Conservation (phyloP, 2,113 vertebrate genomes). For the Gopherus evgoodei region DNA sequence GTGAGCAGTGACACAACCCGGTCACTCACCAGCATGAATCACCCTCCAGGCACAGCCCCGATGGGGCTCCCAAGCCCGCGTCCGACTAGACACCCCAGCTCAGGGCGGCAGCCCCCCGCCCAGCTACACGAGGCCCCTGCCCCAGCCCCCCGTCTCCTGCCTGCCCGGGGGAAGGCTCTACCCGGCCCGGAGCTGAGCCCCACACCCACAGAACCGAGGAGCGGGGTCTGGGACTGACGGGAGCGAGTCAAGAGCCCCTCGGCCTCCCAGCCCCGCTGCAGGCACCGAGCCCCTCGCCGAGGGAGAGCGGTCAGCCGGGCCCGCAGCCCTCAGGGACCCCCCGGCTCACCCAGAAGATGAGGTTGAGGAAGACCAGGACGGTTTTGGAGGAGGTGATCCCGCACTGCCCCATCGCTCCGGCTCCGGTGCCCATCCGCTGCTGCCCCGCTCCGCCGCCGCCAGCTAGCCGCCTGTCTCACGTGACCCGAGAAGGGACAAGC, state of each 20-base stretch:
- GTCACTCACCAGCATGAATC: not conserved
- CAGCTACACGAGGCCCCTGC: too few relatives aligned
- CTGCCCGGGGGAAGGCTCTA: not conserved
- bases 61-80: fast-evolving
- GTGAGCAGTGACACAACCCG: not conserved
- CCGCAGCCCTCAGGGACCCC: conserved; percentile 30
- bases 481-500: not conserved
- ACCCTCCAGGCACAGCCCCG: too few relatives aligned
- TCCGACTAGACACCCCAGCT: fast-evolving
- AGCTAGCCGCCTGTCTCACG: conserved; percentile 30
- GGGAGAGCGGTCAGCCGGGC: not conserved
- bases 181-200: not conserved
- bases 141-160: not conserved
- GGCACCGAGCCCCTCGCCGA: not conserved
- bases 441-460: not conserved
- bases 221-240: not conserved
- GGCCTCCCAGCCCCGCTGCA: not conserved
- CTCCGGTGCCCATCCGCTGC: conserved; percentile 33
- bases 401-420: conserved; percentile 86
- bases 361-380: conserved; percentile 96
- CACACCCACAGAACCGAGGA: not conserved
- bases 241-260: not conserved
- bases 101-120: fast-evolving
- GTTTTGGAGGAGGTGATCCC: conserved; percentile 98
- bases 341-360: conserved; percentile 93